phyloP scores from a whole-genome alignment of 1,140 invertebrate genomes.

The Sesamia nonagrioides region DNA sequence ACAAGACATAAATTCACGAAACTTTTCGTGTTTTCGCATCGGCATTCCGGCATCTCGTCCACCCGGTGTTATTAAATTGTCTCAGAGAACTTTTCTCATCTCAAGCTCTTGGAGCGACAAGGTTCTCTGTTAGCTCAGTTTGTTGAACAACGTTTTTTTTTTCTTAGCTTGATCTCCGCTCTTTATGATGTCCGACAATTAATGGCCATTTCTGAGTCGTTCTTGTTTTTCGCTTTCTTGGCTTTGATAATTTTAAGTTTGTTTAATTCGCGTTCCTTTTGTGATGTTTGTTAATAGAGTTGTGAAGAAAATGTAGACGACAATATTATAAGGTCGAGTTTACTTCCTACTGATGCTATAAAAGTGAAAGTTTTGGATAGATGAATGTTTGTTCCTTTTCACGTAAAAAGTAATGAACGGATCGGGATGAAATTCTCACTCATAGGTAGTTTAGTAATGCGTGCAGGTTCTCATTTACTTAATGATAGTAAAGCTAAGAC shows the following conservation, averaged over 20 bases:
- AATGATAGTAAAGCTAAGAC: too few species aligned
- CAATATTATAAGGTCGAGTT: too few species aligned
- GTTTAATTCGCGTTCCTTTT: constrained; percentile 4
- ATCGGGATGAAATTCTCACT: too few species aligned
- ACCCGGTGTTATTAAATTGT: constrained; percentile 79
- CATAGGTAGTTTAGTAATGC: too few species aligned
- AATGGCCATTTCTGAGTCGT: constrained; percentile 36
- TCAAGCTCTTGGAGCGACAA: constrained; percentile 60
- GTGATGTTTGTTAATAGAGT: neutral
- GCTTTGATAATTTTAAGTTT: constrained; percentile 43
- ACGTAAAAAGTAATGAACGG: too few species aligned
- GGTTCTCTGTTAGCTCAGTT: constrained; percentile 63
- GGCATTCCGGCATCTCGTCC: constrained; percentile 58
- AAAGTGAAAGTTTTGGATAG: too few species aligned
- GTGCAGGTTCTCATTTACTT: too few species aligned
- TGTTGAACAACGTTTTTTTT: constrained; percentile 68
- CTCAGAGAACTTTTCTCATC: constrained; percentile 79
- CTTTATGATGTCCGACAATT: constrained; percentile 37
- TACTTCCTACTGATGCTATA: too few species aligned
- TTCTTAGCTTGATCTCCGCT: constrained; percentile 51
- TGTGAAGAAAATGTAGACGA: neutral
- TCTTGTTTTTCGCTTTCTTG: neutral
- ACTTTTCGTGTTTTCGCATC: constrained; percentile 36
- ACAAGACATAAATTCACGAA: constrained; percentile 28
- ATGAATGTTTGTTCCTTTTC: too few species aligned